Base-by-base conservation (phyloP, 2,888 invertebrate species). In the Tupiocoris notatus region DNA sequence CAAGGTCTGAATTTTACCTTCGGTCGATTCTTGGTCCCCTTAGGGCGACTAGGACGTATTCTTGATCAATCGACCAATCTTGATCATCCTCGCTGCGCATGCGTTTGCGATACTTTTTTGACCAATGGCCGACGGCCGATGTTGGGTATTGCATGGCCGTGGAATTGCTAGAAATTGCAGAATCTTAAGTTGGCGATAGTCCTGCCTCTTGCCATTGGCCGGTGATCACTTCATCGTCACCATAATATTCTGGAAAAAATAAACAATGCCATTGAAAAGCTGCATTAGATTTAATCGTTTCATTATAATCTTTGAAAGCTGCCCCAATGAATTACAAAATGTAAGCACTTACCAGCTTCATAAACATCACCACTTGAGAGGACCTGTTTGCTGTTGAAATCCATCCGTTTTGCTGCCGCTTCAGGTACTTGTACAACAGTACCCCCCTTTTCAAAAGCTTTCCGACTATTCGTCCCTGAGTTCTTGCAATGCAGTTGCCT, bases 21-120 rank as follows among this genome's bases (percentile, higher is more conserved):
- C 1, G 77, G 77, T 56, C 79, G 79, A 54, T 79, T 80, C 71
- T 77, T 79, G 9, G 80, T 79, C 21, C 80, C 80, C 54, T 78
- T 78, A 18, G 80, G 80, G 24, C 80, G 22, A 79, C 78, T 3
- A 78, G 76, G 7, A 75, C 65, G 63, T 78, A 79, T 62, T 80
- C 79, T 61, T 80, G 78, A 63, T 80, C 79, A 57, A 79, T 77
- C 16, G 80, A 76, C 80, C 80, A 80, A 57, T 79, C 80, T 17
- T 74, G 67, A 58, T 80, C 79, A 66, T 80, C 79, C 63, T 79
- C 75, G 18, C 18, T 68, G 68, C 25, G 61, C 9, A 39, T 25
- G 12, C 77, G 63, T 65, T 78, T 79, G 16, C 66, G 75, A 24
- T 73, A 76, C 24, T 75, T 78, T 20, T 62, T 62, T 16, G 17